Percentiles rank a stretch among this genome's conserved stretches.
Conservation (phyloP, 2,113 vertebrate genomes). For the Charina bottae region DNA sequence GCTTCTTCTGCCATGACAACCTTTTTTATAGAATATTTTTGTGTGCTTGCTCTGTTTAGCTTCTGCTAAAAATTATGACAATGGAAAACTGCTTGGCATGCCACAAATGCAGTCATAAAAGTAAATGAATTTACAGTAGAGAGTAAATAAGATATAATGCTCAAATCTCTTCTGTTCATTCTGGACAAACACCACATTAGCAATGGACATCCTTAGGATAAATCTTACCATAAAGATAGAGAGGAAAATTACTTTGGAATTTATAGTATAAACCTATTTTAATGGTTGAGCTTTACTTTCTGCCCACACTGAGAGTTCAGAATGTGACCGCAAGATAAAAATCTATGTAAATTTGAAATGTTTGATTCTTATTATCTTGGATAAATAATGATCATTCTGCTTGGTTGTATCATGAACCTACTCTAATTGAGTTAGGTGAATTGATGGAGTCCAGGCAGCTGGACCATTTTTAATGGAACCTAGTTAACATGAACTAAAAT, state of each 20-base stretch:
- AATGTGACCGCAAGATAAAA: neutral
- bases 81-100: neutral
- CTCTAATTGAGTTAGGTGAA: neutral
- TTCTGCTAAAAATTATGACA: neutral
- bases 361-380: neutral
- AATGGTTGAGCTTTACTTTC: neutral
- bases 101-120: neutral
- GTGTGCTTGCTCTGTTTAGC: neutral
- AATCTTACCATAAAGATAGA: neutral
- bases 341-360: neutral
- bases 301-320: neutral
- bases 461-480: neutral
- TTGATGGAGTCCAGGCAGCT: neutral
- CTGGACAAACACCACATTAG: neutral
- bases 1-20: neutral
- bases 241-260: neutral
- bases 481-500: neutral
- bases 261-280: neutral
- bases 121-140: neutral
- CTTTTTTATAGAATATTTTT: neutral
- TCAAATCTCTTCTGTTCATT: neutral
- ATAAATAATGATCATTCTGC: neutral
- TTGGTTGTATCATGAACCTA: neutral
- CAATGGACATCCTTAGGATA: neutral
- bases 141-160: neutral